Conservation (phyloP, 2,797 vertebrate species). For the Chlorospingus flavigularis region DNA sequence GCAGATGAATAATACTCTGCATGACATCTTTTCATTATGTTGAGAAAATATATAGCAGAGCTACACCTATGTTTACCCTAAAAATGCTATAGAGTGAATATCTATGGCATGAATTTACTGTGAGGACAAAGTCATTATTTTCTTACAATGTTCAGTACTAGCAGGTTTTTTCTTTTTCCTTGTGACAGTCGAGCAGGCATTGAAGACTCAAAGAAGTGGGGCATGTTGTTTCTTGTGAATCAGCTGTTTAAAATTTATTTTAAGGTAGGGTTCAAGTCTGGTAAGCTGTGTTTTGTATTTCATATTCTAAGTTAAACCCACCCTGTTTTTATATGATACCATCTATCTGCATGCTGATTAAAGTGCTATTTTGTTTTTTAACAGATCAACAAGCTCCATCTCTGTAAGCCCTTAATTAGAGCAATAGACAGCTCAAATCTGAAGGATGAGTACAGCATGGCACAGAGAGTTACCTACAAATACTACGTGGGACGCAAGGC, state of each 20-base stretch:
- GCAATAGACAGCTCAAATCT: conserved; percentile 97
- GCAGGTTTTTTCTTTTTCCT: background rate
- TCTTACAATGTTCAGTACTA: background rate
- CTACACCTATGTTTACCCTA: background rate
- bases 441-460: conserved; percentile 91
- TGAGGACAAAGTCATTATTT: background rate
- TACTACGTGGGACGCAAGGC: conserved; percentile 96
- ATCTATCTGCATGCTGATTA: background rate
- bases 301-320: background rate
- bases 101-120: background rate
- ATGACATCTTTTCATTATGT: background rate
- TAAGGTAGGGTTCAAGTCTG: conserved; percentile 81
- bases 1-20: background rate
- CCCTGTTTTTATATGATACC: background rate
- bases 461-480: conserved; percentile 92
- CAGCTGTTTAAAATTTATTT: conserved; percentile 99
- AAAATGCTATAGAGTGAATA: background rate
- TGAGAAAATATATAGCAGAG: background rate
- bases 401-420: conserved; percentile 94
- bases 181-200: conserved; percentile 88
- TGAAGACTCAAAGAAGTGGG: conserved; percentile 98
- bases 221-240: conserved; percentile 97
- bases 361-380: background rate
- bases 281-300: background rate
- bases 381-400: conserved; percentile 95